phyloP scores from a whole-genome alignment of 1,140 invertebrate genomes.

The Lamellibrachia luymesi region DNA sequence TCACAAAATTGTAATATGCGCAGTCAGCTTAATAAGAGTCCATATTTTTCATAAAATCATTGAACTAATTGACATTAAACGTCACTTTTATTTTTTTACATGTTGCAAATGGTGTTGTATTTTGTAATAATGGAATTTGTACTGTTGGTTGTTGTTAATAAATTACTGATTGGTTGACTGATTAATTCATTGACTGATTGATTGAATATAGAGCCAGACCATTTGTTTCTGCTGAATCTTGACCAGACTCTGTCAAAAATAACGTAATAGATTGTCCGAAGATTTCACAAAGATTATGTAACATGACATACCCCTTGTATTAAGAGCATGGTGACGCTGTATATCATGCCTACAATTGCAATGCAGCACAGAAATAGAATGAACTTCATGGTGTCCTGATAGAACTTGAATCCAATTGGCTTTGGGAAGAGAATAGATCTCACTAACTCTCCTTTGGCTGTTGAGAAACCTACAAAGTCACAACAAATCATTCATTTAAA shows the following conservation, averaged over 20 bases:
- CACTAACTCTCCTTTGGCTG: slow-evolving; percentile 85
- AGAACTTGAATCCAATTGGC: slow-evolving; percentile 88
- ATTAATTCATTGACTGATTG: too few species aligned
- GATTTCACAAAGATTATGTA: not conserved
- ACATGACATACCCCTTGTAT: slow-evolving; percentile 26
- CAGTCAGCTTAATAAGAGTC: too few species aligned
- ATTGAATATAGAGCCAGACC: too few species aligned
- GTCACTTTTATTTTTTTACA: too few species aligned
- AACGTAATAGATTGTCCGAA: not conserved
- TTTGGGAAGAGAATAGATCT: slow-evolving; percentile 90
- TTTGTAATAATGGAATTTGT: too few species aligned
- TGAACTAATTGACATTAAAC: too few species aligned
- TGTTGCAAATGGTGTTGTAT: too few species aligned
- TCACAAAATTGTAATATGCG: not conserved
- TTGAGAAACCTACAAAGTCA: slow-evolving; percentile 70
- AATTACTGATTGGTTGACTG: too few species aligned
- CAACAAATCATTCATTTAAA: not conserved
- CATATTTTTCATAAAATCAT: too few species aligned
- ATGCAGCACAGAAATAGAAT: slow-evolving; percentile 78
- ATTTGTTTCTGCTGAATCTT: not conserved
- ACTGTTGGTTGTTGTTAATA: too few species aligned
- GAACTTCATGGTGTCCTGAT: slow-evolving; percentile 88
- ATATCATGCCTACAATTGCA: slow-evolving; percentile 75
- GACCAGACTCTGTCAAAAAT: not conserved
- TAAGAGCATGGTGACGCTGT: slow-evolving; percentile 80